Percentiles rank a stretch among this genome's conserved stretches.
Conservation (phyloP, 2,888 invertebrate species). For the Leptinotarsa peninsularis region DNA sequence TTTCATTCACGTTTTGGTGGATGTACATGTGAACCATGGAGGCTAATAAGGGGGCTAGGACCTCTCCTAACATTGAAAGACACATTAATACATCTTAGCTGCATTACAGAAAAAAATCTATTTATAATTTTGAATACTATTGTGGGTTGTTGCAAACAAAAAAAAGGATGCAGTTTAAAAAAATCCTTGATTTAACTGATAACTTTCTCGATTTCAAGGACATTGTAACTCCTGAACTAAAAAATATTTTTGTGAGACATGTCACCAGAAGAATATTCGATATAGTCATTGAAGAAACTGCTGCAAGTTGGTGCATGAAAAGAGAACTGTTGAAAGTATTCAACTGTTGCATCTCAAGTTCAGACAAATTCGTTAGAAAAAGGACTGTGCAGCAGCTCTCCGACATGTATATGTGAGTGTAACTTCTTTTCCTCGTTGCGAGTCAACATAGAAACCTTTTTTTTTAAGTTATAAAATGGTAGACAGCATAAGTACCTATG, state of each 20-base stretch:
- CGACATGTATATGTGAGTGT: constrained; percentile 41
- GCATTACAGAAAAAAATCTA: too few relatives aligned
- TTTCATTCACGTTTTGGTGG: too few relatives aligned
- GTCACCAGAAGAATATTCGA: constrained; percentile 36
- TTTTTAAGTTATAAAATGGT: constrained; percentile 39
- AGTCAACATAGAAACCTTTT: background rate
- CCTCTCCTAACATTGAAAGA: too few relatives aligned
- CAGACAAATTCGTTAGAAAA: constrained; percentile 21
- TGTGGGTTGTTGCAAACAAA: too few relatives aligned
- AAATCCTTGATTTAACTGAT: too few relatives aligned
- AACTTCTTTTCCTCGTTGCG: background rate
- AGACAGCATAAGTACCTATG: constrained; percentile 37
- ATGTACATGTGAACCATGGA: too few relatives aligned
- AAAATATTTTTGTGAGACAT: constrained; percentile 27
- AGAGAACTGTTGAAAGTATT: constrained; percentile 39
- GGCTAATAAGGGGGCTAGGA: too few relatives aligned
- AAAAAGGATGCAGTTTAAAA: too few relatives aligned
- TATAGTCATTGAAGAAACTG: constrained; percentile 35
- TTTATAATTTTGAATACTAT: too few relatives aligned
- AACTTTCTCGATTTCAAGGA: constrained; percentile 22
- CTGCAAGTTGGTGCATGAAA: constrained; percentile 39
- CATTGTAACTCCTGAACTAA: constrained; percentile 23
- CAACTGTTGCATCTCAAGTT: constrained; percentile 22
- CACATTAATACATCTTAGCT: too few relatives aligned
- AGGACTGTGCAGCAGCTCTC: constrained; percentile 28